Evolutionary conservation across 2,888 invertebrate species (phyloP), one percentile per base, ranked within the genome.

Genomic region (Monochamus alternatus): DNA sequence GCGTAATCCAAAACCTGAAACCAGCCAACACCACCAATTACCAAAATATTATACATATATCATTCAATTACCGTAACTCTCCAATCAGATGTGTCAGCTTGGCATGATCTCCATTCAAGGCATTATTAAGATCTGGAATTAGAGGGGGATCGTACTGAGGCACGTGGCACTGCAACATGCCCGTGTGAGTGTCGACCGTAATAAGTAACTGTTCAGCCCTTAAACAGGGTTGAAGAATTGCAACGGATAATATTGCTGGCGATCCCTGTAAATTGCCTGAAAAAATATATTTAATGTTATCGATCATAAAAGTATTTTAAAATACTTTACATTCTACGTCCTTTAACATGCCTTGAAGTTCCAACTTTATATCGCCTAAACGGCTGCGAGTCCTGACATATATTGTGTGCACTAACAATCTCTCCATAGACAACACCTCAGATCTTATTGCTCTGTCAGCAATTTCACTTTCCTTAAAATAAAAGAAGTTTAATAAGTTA

Each of bases 361-460:
- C 93, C 79, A 95, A 93, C 87, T 95, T 95, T 47, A 97, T 92
- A 86, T 97, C 97, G 55, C 92, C 92, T 12, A 98, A 90, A 60
- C 98, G 92, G 80, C 95, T 95, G 71, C 96, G 92, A 0, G 97
- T 96, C 81, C 98, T 92, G 73, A 98, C 95, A 86, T 98, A 98
- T 82, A 98, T 97, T 0, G 98, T 98, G 87, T 98, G 97, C 5
- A 98, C 97, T 52, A 98, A 91, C 70, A 98, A 90, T 52, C 97
- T 94, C 90, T 98, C 98, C 93, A 98, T 96, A 5, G 98, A 97
- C n/a, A 98, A 91, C 85, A 96, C 94, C 89, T 97, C 97, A 32
- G 96, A 96, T 82, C 96, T 92, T 59, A 97, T 94, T 12, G 96
- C 96, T 80, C 93, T 90, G 84, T 94, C 94, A 0, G 94, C 93